phyloP scores from a whole-genome alignment of 2,888 invertebrate species.

The Leptogaster cylindrica region DNA sequence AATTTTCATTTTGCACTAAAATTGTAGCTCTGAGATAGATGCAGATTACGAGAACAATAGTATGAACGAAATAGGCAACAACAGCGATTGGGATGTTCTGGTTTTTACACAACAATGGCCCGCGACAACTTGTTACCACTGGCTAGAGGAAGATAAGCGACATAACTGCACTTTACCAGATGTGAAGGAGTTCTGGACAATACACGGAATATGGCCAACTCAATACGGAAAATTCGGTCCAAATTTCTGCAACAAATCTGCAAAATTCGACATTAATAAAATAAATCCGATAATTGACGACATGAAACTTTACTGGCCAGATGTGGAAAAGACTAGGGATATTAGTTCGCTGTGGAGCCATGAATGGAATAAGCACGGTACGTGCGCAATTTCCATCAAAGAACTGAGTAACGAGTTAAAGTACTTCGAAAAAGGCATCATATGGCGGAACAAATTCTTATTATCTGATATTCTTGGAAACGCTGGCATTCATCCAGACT shows the following conservation, averaged over 20 bases:
- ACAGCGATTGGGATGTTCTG: conserved; percentile 76
- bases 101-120: conserved; percentile 87
- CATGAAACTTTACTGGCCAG: conserved; percentile 73
- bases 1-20: too few species aligned
- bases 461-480: conserved; percentile 67
- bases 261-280: conserved; percentile 69
- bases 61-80: too few species aligned
- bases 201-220: conserved; percentile 87
- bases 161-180: conserved; percentile 72
- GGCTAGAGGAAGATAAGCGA: conserved; percentile 68
- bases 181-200: conserved; percentile 71
- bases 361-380: conserved; percentile 85
- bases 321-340: conserved; percentile 65
- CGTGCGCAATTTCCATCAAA: conserved; percentile 71
- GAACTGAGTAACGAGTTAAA: conserved; percentile 68
- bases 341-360: conserved; percentile 74
- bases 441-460: conserved; percentile 68
- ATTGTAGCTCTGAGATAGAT: too few species aligned
- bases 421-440: conserved; percentile 72
- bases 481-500: conserved; percentile 67
- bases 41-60: conserved; percentile 23
- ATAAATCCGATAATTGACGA: conserved; percentile 67
- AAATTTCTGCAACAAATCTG: conserved; percentile 72
- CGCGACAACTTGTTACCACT: conserved; percentile 72
- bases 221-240: conserved; percentile 73